Conservation (phyloP, 1,140 invertebrate genomes). For the Drosophila kanapiae region DNA sequence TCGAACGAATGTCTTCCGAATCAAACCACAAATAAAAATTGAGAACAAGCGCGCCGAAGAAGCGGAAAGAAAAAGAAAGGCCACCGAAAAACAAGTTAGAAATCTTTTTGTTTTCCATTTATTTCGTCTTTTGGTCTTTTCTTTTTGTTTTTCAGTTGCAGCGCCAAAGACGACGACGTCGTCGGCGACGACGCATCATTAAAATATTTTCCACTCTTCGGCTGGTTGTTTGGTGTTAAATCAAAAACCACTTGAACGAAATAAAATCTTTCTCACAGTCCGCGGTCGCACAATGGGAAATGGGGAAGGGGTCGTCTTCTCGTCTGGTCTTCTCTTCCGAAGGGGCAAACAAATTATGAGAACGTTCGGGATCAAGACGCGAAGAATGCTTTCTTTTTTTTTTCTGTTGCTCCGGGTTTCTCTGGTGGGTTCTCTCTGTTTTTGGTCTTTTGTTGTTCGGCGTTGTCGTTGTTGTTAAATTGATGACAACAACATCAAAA, state of each 20-base stretch:
- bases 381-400: constrained; percentile 68
- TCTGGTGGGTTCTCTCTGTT: constrained; percentile 36
- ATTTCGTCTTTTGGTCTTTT: constrained; percentile 1
- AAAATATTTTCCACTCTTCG: constrained; percentile 78
- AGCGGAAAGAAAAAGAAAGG: constrained; percentile 47
- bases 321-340: constrained; percentile 1
- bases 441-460: constrained; percentile 32
- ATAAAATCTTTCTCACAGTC: constrained; percentile 83
- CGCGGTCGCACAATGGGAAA: constrained; percentile 39
- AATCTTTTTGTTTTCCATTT: constrained; percentile 69
- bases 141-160: constrained; percentile 63
- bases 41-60: constrained; percentile 43
- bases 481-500: constrained; percentile 79
- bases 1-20: constrained; percentile 56
- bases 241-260: constrained; percentile 83
- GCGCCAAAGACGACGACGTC: constrained; percentile 9
- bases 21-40: constrained; percentile 55
- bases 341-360: constrained; percentile 78
- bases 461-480: constrained; percentile 63
- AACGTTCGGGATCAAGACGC: constrained; percentile 69
- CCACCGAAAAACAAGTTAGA: constrained; percentile 77
- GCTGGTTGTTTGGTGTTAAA: constrained; percentile 73
- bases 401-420: constrained; percentile 8
- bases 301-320: constrained; percentile 6
- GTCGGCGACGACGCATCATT: constrained; percentile 71